Percentiles rank a stretch among this genome's conserved stretches.
Conservation (phyloP, 2,888 invertebrate genomes). For the Stegophylla sp. region DNA sequence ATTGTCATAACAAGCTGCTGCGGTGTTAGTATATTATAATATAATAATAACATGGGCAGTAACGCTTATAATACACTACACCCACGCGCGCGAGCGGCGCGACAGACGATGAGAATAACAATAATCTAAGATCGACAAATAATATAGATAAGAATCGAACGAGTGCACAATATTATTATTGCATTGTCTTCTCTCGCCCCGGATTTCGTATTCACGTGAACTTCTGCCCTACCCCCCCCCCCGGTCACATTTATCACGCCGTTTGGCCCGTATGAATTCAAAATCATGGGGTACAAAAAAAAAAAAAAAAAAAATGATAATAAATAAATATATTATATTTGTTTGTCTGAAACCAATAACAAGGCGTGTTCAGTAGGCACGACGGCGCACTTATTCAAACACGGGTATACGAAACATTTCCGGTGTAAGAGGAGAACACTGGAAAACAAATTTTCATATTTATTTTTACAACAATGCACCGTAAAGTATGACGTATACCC, state of each 20-base stretch:
- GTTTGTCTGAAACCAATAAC: neutral
- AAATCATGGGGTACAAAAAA: neutral
- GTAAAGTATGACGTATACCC: too few species aligned
- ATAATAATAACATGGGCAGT: neutral
- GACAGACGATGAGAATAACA: neutral
- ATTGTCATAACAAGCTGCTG: too few species aligned
- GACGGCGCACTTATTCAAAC: neutral
- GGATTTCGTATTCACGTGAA: neutral
- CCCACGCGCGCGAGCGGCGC: neutral
- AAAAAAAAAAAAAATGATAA: neutral
- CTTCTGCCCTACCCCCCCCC: too few species aligned
- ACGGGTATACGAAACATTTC: neutral
- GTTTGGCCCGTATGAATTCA: neutral
- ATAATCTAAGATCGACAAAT: neutral
- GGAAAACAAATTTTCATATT: neutral
- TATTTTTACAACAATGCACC: neutral
- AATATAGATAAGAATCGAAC: slow-evolving; percentile 3
- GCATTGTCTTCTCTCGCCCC: neutral
- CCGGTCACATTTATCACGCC: too few species aligned
- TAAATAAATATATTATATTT: neutral
- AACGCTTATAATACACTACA: too few species aligned
- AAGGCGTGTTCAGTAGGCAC: neutral
- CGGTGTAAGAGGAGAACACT: neutral
- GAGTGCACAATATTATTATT: neutral
- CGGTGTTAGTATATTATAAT: neutral